These are phyloP conservation scores for Haplotaxodon microlepis DNA, from an alignment of 2,113 vertebrate species.

Conservation along the genomic window DNA sequence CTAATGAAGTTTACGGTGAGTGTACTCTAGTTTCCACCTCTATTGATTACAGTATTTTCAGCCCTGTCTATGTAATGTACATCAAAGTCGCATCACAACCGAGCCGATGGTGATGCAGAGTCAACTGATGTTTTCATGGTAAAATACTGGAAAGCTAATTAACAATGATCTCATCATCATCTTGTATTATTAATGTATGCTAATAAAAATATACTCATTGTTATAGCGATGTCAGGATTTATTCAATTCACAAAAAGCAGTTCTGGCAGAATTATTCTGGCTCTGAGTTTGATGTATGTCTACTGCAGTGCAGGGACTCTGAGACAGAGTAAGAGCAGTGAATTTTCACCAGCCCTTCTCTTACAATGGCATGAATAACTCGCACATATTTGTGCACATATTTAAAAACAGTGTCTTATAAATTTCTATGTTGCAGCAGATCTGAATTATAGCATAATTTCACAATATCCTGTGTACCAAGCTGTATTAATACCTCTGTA, in stretches of 20 bases:
- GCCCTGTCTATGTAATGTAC: background rate
- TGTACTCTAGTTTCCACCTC: background rate
- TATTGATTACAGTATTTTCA: background rate
- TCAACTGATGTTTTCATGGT: background rate
- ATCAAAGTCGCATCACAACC: background rate
- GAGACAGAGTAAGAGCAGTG: background rate
- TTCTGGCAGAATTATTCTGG: background rate
- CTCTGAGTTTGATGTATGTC: background rate
- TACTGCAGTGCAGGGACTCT: background rate
- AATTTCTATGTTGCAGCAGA: background rate
- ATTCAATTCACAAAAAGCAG: background rate
- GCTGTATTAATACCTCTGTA: constrained; percentile 20
- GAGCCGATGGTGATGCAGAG: background rate
- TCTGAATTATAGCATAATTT: background rate
- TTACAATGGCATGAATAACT: background rate
- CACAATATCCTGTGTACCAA: background rate
- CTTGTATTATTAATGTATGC: background rate
- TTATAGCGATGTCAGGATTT: background rate
- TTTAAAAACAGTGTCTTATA: background rate
- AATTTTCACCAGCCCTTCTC: background rate
- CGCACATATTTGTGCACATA: background rate
- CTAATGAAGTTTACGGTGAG: background rate
- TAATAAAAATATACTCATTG: background rate
- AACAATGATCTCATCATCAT: background rate
- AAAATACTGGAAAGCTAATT: background rate